Evolutionary conservation across 2,113 vertebrate genomes (phyloP), one percentile per base, ranked within the genome.

Genomic region (Pantherophis guttatus): DNA sequence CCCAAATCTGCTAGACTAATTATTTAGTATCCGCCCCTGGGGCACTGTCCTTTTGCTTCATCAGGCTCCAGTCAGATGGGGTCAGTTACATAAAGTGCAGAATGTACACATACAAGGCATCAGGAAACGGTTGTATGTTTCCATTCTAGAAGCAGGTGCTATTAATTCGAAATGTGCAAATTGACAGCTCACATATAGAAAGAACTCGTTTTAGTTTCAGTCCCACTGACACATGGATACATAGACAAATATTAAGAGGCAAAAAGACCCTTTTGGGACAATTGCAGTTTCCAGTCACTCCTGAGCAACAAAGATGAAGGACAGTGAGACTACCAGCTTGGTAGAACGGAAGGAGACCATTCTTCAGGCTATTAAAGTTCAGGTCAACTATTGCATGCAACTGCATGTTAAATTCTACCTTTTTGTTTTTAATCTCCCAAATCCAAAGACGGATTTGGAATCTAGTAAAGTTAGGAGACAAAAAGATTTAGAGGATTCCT

Each of bases 231-330:
- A 88, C 39, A 1, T 62, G 91, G 23, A 17, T 33, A 87, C 81
- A 33, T 55, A 88, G 65, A 92, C 19, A 92, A 11, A 24, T 24
- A 93, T 94, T 4, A 86, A 70, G 93, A 95, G 1, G 17, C 91
- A 59, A 90, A 24, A 65, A 94, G 65, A 94, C 91, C 93, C 91
- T 93, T 93, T 90, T 85, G 92, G 70, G 90, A 96, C 89, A 88
- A 94, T 93, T 94, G 93, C 81, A 54, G 15, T 91, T 96, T 93
- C 86, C 88, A 57, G 62, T 58, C 93, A 94, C 95, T 96, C 94
- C 92, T 95, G 94, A 94, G 94, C 88, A 87, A 89, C 58, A 91
- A 91, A 62, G 81, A 88, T 88, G 58, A 86, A 59, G 81, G 90
- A 94, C 89, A 17, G 95, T 91, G 91, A 96, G n/a, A 91, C 53